phyloP scores from a whole-genome alignment of 2,113 vertebrate genomes.

The Abramis brama region DNA sequence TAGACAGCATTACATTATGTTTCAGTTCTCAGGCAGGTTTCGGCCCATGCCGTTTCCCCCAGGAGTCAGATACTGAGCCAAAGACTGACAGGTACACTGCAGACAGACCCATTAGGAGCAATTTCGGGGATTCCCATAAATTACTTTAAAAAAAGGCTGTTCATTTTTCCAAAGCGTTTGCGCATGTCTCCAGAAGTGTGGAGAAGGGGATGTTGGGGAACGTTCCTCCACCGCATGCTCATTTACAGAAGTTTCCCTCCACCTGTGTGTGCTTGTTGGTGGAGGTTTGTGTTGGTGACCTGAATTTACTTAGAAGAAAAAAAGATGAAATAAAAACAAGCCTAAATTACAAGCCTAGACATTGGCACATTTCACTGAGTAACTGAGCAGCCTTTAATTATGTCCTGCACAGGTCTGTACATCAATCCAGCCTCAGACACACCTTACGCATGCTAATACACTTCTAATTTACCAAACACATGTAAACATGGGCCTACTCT shows the following conservation, averaged over 20 bases:
- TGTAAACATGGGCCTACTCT: constrained; percentile 54
- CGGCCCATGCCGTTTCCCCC: constrained; percentile 4
- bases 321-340: constrained; percentile 43
- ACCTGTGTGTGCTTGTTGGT: constrained; percentile 52
- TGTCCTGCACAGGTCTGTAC: background rate
- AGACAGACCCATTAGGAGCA: constrained; percentile 68
- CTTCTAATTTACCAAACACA: constrained; percentile 60
- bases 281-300: constrained; percentile 59
- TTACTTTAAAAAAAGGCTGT: constrained; percentile 65
- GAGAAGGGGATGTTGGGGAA: constrained; percentile 55
- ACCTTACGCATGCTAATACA: constrained; percentile 58
- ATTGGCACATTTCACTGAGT: constrained; percentile 11
- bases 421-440: constrained; percentile 29
- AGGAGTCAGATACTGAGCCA: constrained; percentile 36
- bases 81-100: constrained; percentile 62
- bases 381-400: constrained; percentile 42
- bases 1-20: background rate
- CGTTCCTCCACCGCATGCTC: constrained; percentile 62
- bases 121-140: constrained; percentile 76
- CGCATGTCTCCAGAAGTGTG: constrained; percentile 40
- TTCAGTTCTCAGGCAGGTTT: constrained; percentile 10
- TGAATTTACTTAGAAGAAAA: constrained; percentile 52
- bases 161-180: constrained; percentile 62
- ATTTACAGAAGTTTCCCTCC: constrained; percentile 64
- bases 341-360: constrained; percentile 35